Evolutionary conservation across 92 coral and sea anemone genomes (phyloP).

Genomic region (Umimayanthus chanpuru): DNA sequence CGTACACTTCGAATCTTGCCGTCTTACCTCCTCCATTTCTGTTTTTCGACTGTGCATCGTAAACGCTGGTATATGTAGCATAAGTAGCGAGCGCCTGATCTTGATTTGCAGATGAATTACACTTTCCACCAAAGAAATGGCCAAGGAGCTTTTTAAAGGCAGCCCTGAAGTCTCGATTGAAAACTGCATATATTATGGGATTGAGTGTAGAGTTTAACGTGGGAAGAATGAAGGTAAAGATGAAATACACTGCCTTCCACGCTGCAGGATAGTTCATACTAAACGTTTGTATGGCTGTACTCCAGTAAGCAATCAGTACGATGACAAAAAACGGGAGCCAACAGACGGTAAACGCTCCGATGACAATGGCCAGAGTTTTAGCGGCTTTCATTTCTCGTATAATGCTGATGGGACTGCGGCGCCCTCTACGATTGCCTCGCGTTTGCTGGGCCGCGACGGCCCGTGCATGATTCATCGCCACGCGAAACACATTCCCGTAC

Average conservation of each 20-base stretch:
- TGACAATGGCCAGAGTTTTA: conserved; percentile 87
- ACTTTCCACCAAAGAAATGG: neutral
- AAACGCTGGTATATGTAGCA: conserved; percentile 6
- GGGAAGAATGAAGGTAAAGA: conserved; percentile 73
- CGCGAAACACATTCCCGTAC: conserved; percentile 81
- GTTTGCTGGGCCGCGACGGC: conserved; percentile 90
- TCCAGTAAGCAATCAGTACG: conserved; percentile 63
- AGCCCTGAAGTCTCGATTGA: conserved; percentile 75
- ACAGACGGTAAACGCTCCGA: conserved; percentile 84
- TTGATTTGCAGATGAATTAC: neutral
- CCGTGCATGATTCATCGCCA: conserved; percentile 87
- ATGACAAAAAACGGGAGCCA: conserved; percentile 86
- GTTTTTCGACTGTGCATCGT: neutral
- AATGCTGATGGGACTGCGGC: conserved; percentile 72
- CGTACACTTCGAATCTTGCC: conserved; percentile 21
- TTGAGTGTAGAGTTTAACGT: conserved; percentile 76
- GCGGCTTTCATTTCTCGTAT: conserved; percentile 94
- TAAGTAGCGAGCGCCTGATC: conserved; percentile 21
- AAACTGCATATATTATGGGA: conserved; percentile 81
- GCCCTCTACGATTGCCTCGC: conserved; percentile 42
- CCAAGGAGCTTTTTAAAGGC: conserved; percentile 55
- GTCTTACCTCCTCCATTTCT: neutral
- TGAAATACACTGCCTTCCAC: conserved; percentile 46
- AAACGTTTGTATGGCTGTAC: neutral
- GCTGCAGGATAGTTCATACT: neutral